Evolutionary conservation across 2,113 vertebrate species (phyloP).

Genomic region (Rhagologus leucostigma): DNA sequence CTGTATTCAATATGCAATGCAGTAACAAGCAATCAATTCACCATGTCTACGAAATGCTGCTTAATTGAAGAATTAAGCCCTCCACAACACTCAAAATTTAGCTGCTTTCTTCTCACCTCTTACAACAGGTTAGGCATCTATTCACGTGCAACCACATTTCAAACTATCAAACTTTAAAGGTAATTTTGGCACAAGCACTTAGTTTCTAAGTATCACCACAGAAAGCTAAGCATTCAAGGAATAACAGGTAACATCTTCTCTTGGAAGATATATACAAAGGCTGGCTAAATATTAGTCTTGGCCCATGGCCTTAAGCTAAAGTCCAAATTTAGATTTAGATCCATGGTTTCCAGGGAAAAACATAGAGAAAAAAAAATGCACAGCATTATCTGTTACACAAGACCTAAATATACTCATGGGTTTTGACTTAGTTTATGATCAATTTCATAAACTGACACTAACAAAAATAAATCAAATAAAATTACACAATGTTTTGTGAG

Average conservation of each 20-base stretch:
- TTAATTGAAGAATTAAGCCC: background rate
- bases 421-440: background rate
- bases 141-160: accelerated
- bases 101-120: background rate
- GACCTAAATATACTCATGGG: background rate
- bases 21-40: background rate
- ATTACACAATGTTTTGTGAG: background rate
- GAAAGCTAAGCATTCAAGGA: background rate
- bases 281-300: background rate
- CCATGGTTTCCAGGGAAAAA: background rate
- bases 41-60: background rate
- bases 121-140: background rate
- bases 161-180: background rate
- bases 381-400: background rate
- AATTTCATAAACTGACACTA: background rate
- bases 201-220: background rate
- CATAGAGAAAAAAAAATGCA: background rate
- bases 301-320: background rate
- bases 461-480: background rate
- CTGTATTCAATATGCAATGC: background rate
- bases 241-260: background rate
- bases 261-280: background rate
- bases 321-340: background rate
- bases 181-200: background rate
- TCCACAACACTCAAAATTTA: background rate